phyloP scores from a whole-genome alignment of 2,797 vertebrate species.

The Sphaeramia orbicularis region DNA sequence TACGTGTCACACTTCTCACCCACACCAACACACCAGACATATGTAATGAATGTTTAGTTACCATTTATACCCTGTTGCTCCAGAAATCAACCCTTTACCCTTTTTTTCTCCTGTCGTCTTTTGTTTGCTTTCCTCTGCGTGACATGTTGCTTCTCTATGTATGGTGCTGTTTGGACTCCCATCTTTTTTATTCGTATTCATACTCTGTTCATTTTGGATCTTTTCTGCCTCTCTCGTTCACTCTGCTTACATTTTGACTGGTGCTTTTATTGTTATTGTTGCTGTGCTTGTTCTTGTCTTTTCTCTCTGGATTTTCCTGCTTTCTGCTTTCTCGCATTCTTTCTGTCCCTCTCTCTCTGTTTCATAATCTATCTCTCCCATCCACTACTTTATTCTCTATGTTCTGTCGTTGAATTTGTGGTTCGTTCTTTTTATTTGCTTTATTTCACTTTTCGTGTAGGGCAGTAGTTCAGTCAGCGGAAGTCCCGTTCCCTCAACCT shows the following conservation, averaged over 20 bases:
- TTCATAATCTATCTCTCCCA: slow-evolving; percentile 64
- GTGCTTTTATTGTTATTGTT: slow-evolving; percentile 67
- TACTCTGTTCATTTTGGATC: slow-evolving; percentile 60
- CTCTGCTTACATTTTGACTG: slow-evolving; percentile 50
- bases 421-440: slow-evolving; percentile 91
- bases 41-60: slow-evolving; percentile 33
- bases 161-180: slow-evolving; percentile 67
- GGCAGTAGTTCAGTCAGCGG: slow-evolving; percentile 98
- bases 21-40: slow-evolving; percentile 11
- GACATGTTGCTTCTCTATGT: slow-evolving; percentile 84
- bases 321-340: slow-evolving; percentile 41
- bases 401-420: slow-evolving; percentile 89
- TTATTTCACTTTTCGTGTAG: slow-evolving; percentile 98
- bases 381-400: slow-evolving; percentile 66
- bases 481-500: slow-evolving; percentile 95
- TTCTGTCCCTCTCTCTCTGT: slow-evolving; percentile 44
- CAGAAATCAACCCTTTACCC: slow-evolving; percentile 84
- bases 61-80: slow-evolving; percentile 69
- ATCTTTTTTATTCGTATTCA: slow-evolving; percentile 70
- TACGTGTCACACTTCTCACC: slow-evolving; percentile 4
- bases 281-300: slow-evolving; percentile 59
- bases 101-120: slow-evolving; percentile 83
- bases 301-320: slow-evolving; percentile 42
- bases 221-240: slow-evolving; percentile 53
- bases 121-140: slow-evolving; percentile 81